Base-by-base conservation (phyloP, 2,113 vertebrate species). In the Sakesphorus luctuosus region DNA sequence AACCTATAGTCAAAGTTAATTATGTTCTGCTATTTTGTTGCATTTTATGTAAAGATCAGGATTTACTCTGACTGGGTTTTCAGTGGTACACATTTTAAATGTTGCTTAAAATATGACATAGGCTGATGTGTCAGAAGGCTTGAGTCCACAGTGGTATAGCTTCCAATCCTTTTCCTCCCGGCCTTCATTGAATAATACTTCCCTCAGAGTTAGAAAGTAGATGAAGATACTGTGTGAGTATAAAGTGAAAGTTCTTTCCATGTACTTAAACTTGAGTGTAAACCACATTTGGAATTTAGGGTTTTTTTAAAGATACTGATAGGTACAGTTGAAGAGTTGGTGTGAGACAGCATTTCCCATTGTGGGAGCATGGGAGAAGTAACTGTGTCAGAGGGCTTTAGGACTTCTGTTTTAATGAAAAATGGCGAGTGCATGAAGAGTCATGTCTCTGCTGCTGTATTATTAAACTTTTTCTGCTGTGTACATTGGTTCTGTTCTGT, bases 121-220 rank as follows among this genome's bases (percentile, higher is more conserved):
- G 29, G 25, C 20, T 43, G 19, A n/a, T 52, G 26, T 66, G 59
- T 75, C 61, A 61, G 4, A 75, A 87, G n/a, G 14, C 31, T 84
- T 56, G 18, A 19, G 25, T 87, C 7, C 58, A 55, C 36, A 58
- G 24, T 68, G 43, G 10, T 33, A 7, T 46, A 84, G 46, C 19
- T 52, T 78, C 33, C 9, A 50, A 3, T 62, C 17, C 3, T 28
- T 35, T 9, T 19, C 2, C 1, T 2, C 53, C 6, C 13, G 3
- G 4, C 3, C 20, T 76, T 62, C 55, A 43, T 31, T 63, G 52
- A 50, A 46, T 49, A 84, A 2, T 84, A 11, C 3, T 49, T 84
- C 17, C 3, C 8, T 75, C 38, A 35, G 47, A 84, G 26, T 55
- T 62, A 88, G 55, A 58, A 91, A 71, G 38, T 38, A 31, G 44